A percentile compares a stretch with the other conserved stretches of the same genome.
Conservation (phyloP, 2,888 invertebrate species). For the Melanotus villosus region DNA sequence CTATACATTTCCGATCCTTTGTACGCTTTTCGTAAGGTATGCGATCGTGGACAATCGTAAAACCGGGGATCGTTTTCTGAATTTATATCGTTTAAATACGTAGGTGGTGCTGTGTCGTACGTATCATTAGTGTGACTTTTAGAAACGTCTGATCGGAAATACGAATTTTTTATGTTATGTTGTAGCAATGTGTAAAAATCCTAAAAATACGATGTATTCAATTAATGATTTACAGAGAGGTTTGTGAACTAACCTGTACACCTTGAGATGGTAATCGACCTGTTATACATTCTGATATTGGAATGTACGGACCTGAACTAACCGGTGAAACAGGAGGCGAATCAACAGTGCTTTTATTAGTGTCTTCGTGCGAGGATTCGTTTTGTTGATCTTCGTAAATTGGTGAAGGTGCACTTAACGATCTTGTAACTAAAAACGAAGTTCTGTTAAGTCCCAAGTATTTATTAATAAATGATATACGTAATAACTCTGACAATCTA, state of each 20-base stretch:
- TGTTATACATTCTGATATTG: conserved; percentile 93
- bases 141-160: conserved; percentile 51
- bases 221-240: neutral
- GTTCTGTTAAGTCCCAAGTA: neutral
- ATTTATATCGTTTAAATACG: conserved; percentile 62
- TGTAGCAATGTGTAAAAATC: conserved; percentile 61
- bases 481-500: too few species aligned
- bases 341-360: conserved; percentile 62
- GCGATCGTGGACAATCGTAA: conserved; percentile 68
- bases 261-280: conserved; percentile 71
- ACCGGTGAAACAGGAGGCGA: conserved; percentile 77
- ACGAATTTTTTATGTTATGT: conserved; percentile 59
- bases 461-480: neutral
- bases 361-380: conserved; percentile 7
- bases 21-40: conserved; percentile 25
- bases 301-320: conserved; percentile 89
- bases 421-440: conserved; percentile 34
- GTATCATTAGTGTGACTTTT: conserved; percentile 57
- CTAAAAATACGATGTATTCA: conserved; percentile 44
- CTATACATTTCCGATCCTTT: conserved; percentile 33
- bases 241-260: conserved; percentile 53
- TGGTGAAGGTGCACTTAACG: conserved; percentile 26
- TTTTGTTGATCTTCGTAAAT: conserved; percentile 34
- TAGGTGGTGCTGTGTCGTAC: conserved; percentile 57
- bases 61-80: conserved; percentile 71